phyloP scores from a whole-genome alignment of 2,113 vertebrate genomes.

The Proterorhinus semilunaris region DNA sequence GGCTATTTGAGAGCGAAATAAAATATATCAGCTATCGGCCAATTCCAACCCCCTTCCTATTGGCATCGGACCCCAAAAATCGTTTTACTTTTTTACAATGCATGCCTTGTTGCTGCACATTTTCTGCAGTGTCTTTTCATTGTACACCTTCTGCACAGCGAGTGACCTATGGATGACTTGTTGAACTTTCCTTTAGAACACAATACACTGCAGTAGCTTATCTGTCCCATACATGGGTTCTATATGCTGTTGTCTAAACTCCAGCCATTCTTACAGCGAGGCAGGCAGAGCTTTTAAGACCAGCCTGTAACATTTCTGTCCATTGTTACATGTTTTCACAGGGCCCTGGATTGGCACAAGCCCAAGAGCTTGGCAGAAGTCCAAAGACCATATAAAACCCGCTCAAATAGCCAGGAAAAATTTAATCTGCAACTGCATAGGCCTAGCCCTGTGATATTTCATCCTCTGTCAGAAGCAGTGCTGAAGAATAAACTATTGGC shows the following conservation, averaged over 20 bases:
- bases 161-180: neutral
- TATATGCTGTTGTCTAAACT: slow-evolving; percentile 1
- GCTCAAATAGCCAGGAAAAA: slow-evolving; percentile 25
- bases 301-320: neutral
- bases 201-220: slow-evolving; percentile 7
- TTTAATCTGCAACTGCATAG: slow-evolving; percentile 15
- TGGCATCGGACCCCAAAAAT: no score
- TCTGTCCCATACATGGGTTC: slow-evolving; percentile 2
- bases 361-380: slow-evolving; percentile 32
- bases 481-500: neutral
- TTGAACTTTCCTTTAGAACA: neutral
- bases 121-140: neutral
- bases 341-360: slow-evolving; percentile 14
- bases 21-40: no score
- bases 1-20: no score
- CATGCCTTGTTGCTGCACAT: neutral
- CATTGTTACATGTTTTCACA: slow-evolving; percentile 4
- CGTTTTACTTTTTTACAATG: neutral
- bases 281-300: neutral
- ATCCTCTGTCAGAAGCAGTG: slow-evolving; percentile 17
- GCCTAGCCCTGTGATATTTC: slow-evolving; percentile 39
- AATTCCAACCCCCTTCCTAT: no score
- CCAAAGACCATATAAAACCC: slow-evolving; percentile 24
- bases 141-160: neutral
- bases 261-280: slow-evolving; percentile 20